phyloP scores from a whole-genome alignment of 2,888 invertebrate genomes.

The Nipponacmea schrenckii region DNA sequence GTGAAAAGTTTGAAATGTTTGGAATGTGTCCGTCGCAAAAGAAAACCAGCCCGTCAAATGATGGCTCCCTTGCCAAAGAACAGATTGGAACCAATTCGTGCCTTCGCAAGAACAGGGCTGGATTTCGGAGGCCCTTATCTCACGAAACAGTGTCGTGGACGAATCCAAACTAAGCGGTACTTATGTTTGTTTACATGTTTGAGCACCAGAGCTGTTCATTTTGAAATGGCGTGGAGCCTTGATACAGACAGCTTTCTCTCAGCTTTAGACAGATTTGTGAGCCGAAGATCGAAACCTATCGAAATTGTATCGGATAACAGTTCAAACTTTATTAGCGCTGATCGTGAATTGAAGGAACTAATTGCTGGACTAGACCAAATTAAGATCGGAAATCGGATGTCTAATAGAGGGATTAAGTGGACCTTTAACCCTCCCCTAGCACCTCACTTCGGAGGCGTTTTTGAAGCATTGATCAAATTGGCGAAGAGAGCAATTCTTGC shows the following conservation, averaged over 20 bases:
- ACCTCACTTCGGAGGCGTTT: slow-evolving; percentile 36
- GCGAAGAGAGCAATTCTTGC: slow-evolving; percentile 35
- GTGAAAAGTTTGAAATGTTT: slow-evolving; percentile 14
- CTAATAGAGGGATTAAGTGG: slow-evolving; percentile 24
- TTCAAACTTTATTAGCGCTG: no score
- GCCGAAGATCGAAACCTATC: slow-evolving; percentile 10
- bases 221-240: slow-evolving; percentile 9
- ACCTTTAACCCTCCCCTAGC: slow-evolving; percentile 34
- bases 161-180: slow-evolving; percentile 23
- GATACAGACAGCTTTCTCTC: slow-evolving; percentile 19
- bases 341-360: slow-evolving; percentile 15
- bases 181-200: slow-evolving; percentile 27
- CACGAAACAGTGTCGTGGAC: slow-evolving; percentile 22
- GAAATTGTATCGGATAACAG: no score
- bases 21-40: neutral
- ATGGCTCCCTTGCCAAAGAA: neutral
- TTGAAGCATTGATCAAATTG: slow-evolving; percentile 31
- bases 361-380: slow-evolving; percentile 15
- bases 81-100: slow-evolving; percentile 7
- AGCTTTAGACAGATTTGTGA: slow-evolving; percentile 10
- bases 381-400: slow-evolving; percentile 14
- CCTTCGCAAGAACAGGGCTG: slow-evolving; percentile 18
- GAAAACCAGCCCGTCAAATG: slow-evolving; percentile 2
- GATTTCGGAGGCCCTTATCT: slow-evolving; percentile 27
- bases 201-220: slow-evolving; percentile 22